Evolutionary conservation across 2,797 vertebrate species (phyloP).

Genomic region (Lagodon rhomboides): DNA sequence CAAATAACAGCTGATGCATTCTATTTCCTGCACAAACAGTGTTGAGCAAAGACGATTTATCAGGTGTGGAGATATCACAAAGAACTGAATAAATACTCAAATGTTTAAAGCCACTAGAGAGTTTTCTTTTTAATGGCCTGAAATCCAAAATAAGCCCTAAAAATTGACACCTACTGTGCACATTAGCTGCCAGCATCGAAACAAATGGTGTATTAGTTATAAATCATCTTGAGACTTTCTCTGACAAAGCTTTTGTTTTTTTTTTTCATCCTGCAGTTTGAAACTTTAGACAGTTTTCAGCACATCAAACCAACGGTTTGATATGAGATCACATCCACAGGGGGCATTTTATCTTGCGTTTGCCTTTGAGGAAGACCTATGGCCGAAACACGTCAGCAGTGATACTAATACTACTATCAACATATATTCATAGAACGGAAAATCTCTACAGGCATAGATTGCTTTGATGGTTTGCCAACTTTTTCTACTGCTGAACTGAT

Average conservation of each 20-base stretch:
- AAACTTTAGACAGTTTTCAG: slow-evolving; percentile 3
- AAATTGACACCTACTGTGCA: slow-evolving; percentile 22
- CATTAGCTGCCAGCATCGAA: slow-evolving; percentile 28
- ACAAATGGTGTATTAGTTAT: slow-evolving; percentile 19
- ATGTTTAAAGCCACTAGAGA: slow-evolving; percentile 10
- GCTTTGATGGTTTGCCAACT: background rate
- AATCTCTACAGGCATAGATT: background rate
- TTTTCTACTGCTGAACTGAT: slow-evolving; percentile 14
- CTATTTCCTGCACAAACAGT: background rate
- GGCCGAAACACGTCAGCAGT: background rate
- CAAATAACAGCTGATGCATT: slow-evolving; percentile 36
- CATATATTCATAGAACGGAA: background rate
- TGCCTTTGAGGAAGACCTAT: background rate
- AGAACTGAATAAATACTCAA: slow-evolving; percentile 29
- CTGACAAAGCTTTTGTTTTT: slow-evolving; percentile 23
- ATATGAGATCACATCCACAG: background rate
- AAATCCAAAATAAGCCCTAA: slow-evolving; percentile 31
- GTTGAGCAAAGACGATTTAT: slow-evolving; percentile 15
- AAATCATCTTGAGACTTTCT: slow-evolving; percentile 36
- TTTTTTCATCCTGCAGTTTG: background rate
- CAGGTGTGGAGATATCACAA: slow-evolving; percentile 17
- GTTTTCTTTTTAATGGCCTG: slow-evolving; percentile 23
- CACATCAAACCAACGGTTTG: slow-evolving; percentile 10
- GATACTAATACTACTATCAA: background rate
- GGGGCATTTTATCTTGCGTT: background rate